Evolutionary conservation across 2,113 vertebrate species (phyloP).

Genomic region (Ivindomyrus marchei): DNA sequence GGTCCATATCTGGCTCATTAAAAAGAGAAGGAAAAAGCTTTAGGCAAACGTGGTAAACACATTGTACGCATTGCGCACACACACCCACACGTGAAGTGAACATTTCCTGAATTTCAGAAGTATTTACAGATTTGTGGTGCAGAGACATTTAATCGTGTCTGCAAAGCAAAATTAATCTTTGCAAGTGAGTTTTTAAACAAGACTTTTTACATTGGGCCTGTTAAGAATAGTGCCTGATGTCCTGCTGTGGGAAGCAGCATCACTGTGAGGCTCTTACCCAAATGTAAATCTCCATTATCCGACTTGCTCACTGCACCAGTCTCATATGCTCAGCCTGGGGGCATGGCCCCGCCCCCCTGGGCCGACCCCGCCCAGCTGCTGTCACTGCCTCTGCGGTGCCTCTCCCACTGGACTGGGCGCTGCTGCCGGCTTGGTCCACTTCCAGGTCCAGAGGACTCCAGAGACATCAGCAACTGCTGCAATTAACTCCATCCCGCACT

Average conservation of each 20-base stretch:
- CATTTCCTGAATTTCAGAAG: constrained; percentile 39
- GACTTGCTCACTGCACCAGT: background rate
- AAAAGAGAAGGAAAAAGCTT: constrained; percentile 43
- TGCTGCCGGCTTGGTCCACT: constrained; percentile 46
- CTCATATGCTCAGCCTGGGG: background rate
- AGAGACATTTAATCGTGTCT: constrained; percentile 43
- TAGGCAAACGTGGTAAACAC: constrained; percentile 47
- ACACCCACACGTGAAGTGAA: constrained; percentile 49
- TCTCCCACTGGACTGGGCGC: background rate
- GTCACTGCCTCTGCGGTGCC: background rate
- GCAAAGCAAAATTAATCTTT: constrained; percentile 47
- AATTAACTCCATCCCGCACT: constrained; percentile 4
- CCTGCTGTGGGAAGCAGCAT: background rate
- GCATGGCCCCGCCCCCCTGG: background rate
- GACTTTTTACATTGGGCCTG: background rate
- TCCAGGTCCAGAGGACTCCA: constrained; percentile 48
- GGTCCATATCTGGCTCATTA: constrained; percentile 53
- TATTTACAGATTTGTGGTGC: constrained; percentile 43
- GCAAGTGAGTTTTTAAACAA: constrained; percentile 31
- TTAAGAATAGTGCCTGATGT: background rate
- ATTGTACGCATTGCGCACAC: constrained; percentile 45
- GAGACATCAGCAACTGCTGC: constrained; percentile 31
- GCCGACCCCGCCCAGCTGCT: background rate
- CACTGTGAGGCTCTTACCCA: background rate
- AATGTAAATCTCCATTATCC: background rate